A percentile compares a stretch with the other conserved stretches of the same genome.
These are phyloP conservation scores for Drosophila planitibia DNA, from an alignment of 2,888 invertebrate species.

Conservation along the genomic window DNA sequence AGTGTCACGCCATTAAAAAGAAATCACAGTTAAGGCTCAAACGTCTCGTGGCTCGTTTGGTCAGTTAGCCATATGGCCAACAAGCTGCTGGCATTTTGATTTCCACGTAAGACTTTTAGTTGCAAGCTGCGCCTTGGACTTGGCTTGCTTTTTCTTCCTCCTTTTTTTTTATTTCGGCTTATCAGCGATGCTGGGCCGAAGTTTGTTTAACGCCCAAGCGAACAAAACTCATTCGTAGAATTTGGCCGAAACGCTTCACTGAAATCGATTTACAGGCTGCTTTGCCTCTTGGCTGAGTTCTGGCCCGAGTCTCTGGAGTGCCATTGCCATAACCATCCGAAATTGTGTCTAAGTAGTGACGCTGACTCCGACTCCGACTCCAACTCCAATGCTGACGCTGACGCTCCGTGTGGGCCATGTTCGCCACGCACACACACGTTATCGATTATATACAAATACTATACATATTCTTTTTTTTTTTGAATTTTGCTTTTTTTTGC, in stretches of 20 bases:
- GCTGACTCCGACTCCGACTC: constrained; percentile 18
- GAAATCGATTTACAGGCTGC: constrained; percentile 70
- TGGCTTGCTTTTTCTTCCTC: neutral
- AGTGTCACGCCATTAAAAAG: constrained; percentile 81
- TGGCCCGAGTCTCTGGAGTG: constrained; percentile 78
- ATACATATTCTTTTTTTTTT: constrained; percentile 32
- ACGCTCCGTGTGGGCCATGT: constrained; percentile 41
- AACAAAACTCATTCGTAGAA: constrained; percentile 71
- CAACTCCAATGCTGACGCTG: constrained; percentile 16
- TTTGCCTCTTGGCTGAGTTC: constrained; percentile 13
- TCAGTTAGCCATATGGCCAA: constrained; percentile 55
- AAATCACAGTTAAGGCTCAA: constrained; percentile 75
- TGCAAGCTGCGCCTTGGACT: constrained; percentile 22
- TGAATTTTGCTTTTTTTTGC: constrained; percentile 43
- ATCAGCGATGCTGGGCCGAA: constrained; percentile 68
- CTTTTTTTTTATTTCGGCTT: constrained; percentile 34
- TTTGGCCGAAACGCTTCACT: constrained; percentile 65
- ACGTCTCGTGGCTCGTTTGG: constrained; percentile 57
- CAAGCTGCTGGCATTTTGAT: constrained; percentile 53
- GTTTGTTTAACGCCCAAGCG: constrained; percentile 69
- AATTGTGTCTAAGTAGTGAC: constrained; percentile 83
- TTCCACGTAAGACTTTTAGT: constrained; percentile 69
- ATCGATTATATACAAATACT: constrained; percentile 60
- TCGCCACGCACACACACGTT: constrained; percentile 60
- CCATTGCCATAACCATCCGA: constrained; percentile 82